Percentiles rank a stretch among this genome's conserved stretches.
phyloP scores from a whole-genome alignment of 2,113 vertebrate species.

The Cacatua alba region DNA sequence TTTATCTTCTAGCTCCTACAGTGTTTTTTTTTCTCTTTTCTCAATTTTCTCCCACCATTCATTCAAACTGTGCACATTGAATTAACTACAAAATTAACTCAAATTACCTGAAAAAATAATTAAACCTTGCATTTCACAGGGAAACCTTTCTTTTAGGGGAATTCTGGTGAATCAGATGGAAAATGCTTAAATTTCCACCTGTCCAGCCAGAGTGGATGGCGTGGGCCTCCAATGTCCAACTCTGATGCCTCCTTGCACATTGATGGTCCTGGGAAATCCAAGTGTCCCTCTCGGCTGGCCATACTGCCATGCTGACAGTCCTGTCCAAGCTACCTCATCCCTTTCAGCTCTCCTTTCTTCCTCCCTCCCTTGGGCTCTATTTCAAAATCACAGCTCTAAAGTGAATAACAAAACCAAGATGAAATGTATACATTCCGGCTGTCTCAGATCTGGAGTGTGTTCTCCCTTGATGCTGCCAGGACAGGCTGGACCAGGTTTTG shows the following conservation, averaged over 20 bases:
- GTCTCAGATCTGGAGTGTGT: not conserved
- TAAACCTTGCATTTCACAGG: fast-evolving
- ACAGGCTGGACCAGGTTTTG: not conserved
- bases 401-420: not conserved
- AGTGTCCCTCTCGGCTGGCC: no score
- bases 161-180: not conserved
- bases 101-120: not conserved
- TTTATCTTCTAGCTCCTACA: not conserved
- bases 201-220: not conserved
- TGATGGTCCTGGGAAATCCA: fast-evolving
- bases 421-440: not conserved
- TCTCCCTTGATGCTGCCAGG: not conserved
- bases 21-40: not conserved
- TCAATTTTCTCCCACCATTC: not conserved
- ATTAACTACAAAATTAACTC: not conserved
- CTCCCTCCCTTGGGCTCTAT: not conserved
- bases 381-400: not conserved
- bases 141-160: not conserved
- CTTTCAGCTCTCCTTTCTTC: not conserved
- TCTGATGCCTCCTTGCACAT: not conserved
- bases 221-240: not conserved
- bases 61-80: not conserved
- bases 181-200: not conserved
- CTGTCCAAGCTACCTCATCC: not conserved
- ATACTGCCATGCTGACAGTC: not conserved